phyloP scores from a whole-genome alignment of 2,888 invertebrate genomes.

The Ophioninae sp. region DNA sequence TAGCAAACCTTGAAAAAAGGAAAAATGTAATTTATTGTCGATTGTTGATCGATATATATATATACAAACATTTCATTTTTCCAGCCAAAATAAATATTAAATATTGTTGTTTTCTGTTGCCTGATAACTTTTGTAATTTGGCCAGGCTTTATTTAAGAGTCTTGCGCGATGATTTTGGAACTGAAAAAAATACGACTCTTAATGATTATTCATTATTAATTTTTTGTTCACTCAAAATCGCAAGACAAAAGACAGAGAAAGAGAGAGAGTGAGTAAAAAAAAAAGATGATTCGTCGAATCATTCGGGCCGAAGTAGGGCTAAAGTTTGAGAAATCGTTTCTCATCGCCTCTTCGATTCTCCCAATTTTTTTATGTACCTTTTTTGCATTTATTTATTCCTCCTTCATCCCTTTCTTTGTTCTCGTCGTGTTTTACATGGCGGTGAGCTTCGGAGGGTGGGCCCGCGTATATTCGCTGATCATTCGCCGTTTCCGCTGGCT shows the following conservation, averaged over 20 bases:
- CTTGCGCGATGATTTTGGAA: neutral
- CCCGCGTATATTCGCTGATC: conserved; percentile 64
- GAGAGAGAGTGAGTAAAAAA: conserved; percentile 6
- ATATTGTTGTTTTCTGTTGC: too few relatives aligned
- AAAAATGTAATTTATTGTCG: too few relatives aligned
- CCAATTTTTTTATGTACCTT: neutral
- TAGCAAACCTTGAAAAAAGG: too few relatives aligned
- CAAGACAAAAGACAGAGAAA: too few relatives aligned
- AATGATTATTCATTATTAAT: too few relatives aligned
- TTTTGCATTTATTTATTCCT: conserved; percentile 32
- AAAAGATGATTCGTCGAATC: conserved; percentile 37
- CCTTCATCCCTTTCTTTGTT: conserved; percentile 22
- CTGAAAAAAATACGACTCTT: too few relatives aligned
- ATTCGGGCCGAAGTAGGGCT: conserved; percentile 37
- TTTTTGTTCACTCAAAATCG: too few relatives aligned
- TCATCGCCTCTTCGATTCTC: conserved; percentile 30
- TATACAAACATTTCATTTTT: too few relatives aligned
- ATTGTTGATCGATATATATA: too few relatives aligned
- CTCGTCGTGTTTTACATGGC: conserved; percentile 47
- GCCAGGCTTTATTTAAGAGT: too few relatives aligned
- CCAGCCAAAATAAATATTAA: too few relatives aligned
- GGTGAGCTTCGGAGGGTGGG: neutral
- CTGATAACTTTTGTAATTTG: too few relatives aligned
- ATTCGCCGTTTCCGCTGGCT: conserved; percentile 67
- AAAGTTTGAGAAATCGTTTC: conserved; percentile 52